Evolutionary conservation across 2,888 invertebrate species (phyloP), one percentile per base, ranked within the genome.

Genomic region (Mesorhabditis belari): DNA sequence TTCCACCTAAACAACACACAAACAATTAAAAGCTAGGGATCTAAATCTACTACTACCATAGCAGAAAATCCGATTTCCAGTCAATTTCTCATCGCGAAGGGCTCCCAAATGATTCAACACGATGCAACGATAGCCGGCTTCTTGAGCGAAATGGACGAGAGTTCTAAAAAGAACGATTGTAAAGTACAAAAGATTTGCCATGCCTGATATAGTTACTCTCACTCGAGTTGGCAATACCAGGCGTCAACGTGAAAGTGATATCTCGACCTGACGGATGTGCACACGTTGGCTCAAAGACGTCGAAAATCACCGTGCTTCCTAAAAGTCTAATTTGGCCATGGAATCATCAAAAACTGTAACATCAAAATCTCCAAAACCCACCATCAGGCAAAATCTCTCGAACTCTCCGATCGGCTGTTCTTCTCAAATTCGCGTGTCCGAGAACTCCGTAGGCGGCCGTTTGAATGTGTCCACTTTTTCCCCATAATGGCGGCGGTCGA

Each of bases 71-170:
- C 93, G 85, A 49, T 88, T 87, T 57, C 91, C 87, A 5, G 93
- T 91, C 27, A 94, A 88, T 64, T 88, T 88, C 58, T 92, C 89
- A 81, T 89, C 88, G 71, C 87, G 86, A 57, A 94, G 84, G 4
- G 91, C 92, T 12, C 94, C 94, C 66, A 94, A 88, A 82, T 94
- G 93, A 84, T 94, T 94, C 70, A 94, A 86, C 26, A 93, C 92
- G 4, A 90, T 90, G 82, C 92, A 92, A 67, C 92, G 85, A 84
- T 90, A 93, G 1, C 93, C 93, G 81, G 90, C 89, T 74, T 88
- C 88, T 82, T 92, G 91, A n/a, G 91, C 12, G 17, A 23, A n/a
- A 23, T 19, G 51, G 12, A 50, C 44, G 44, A 35, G 44, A 9
- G 44, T 35, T 2, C 44, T 35, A n/a, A 35, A 35, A 35, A 35